A percentile compares a stretch with the other conserved stretches of the same genome.
Evolutionary conservation across 2,888 invertebrate species (phyloP).

Genomic region (Polymixis flavicincta): DNA sequence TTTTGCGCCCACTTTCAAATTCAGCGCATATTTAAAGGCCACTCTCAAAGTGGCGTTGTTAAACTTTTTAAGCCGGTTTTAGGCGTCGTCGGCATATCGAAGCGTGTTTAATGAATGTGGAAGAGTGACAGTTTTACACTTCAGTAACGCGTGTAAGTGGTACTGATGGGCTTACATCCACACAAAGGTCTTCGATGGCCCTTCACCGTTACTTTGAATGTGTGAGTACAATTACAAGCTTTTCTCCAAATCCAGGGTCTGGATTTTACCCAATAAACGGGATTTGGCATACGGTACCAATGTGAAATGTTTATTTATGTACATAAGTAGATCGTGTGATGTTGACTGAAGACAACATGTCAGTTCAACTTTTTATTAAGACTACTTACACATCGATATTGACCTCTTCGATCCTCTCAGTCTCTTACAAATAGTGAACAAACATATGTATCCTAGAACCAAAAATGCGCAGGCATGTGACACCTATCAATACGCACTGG

Average conservation of each 20-base stretch:
- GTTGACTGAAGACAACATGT: background rate
- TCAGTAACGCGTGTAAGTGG: constrained; percentile 12
- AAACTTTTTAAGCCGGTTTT: constrained; percentile 82
- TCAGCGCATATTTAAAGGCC: constrained; percentile 86
- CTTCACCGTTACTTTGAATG: background rate
- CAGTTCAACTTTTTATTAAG: background rate
- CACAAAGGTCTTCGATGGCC: background rate
- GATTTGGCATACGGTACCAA: background rate
- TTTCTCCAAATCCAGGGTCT: background rate
- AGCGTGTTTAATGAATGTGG: constrained; percentile 60
- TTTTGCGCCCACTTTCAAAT: constrained; percentile 83
- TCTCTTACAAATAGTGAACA: too few relatives aligned
- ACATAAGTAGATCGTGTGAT: too few relatives aligned
- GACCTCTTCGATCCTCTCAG: too few relatives aligned
- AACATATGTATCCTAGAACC: too few relatives aligned
- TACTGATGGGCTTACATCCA: constrained; percentile 9
- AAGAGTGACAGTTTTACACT: constrained; percentile 43
- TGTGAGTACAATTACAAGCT: background rate
- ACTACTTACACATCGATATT: background rate
- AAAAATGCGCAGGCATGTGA: too few relatives aligned
- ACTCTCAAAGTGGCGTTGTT: constrained; percentile 83
- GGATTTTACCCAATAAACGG: background rate
- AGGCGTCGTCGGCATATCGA: constrained; percentile 71
- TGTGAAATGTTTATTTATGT: background rate
- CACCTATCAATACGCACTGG: too few relatives aligned